Evolutionary conservation across 2,888 invertebrate species (phyloP), one percentile per base, ranked within the genome.

Genomic region (Sisyra nigra): DNA sequence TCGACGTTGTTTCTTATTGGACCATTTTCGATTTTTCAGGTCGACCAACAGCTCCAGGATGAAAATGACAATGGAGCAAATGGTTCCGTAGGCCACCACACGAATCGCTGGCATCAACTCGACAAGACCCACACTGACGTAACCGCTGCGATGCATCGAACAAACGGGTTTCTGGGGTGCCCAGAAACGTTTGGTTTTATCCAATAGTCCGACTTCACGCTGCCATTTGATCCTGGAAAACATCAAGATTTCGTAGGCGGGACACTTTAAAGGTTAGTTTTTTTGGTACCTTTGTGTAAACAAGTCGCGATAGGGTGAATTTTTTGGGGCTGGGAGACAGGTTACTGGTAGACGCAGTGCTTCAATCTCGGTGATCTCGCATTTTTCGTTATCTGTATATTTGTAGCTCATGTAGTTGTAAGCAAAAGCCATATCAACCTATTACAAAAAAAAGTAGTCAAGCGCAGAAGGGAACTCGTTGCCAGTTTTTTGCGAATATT

Each of bases 361-460:
- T 48, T 71, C 68, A 50, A 76, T 62, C 51, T 72, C 69, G 54
- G 67, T 66, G 11, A 76, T 59, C 2, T 70, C 71, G 51, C 76
- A 76, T 56, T 76, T 76, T 56, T 76, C 76, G 2, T 63, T 62
- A 57, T 76, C 75, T 47, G 65, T 67, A 53, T 67, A 76, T 2
- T 74, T 74, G 51, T 69, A 65, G 54, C 69, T 69, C 47, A 75
- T 72, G n/a, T 74, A 62, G 48, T 72, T 70, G 55, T 74, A 74
- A 7, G 70, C 76, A 1, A 73, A 61, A 38, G 67, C 67, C 19
- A 67, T 58, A 50, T 76, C 76, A 45, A 74, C 24, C 24, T 24
- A n/a, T n/a, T n/a, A 66, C 68, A 69, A 42, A 15, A 35, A 35
- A 32, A 3, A 11, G 1, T 11, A 11, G n/a, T 32, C 5, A 11